A percentile compares a stretch with the other conserved stretches of the same genome.
Evolutionary conservation across 2,797 vertebrate species (phyloP).

Genomic region (Lagodon rhomboides): DNA sequence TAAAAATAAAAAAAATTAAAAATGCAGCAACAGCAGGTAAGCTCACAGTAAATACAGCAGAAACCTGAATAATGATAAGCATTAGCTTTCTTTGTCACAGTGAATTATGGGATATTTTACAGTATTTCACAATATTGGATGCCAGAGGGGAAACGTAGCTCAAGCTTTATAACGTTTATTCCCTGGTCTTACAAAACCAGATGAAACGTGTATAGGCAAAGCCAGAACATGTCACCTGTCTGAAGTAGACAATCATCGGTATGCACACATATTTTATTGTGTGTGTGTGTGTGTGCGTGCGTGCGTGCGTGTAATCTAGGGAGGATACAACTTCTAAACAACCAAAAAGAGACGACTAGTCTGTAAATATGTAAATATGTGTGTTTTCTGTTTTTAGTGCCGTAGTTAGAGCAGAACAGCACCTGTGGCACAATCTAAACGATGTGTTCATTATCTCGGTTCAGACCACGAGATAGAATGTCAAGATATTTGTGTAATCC

Average conservation of each 20-base stretch:
- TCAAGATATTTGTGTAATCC: too few species aligned
- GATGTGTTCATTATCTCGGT: neutral
- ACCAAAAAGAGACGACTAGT: neutral
- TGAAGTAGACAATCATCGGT: neutral
- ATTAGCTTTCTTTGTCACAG: neutral
- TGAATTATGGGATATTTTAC: conserved; percentile 13
- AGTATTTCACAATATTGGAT: conserved; percentile 20
- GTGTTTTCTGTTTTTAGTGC: neutral
- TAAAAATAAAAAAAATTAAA: neutral
- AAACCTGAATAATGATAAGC: neutral
- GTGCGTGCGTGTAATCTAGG: neutral
- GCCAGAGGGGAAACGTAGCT: conserved; percentile 12
- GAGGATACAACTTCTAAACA: neutral
- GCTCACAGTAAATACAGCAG: neutral
- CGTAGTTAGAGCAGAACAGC: neutral
- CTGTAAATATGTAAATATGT: neutral
- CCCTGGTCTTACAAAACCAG: conserved; percentile 20
- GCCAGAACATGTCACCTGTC: neutral
- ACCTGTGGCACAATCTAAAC: neutral
- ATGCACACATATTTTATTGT: neutral
- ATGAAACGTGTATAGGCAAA: neutral
- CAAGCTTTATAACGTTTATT: conserved; percentile 14
- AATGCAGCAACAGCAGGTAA: neutral
- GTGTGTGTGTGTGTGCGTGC: too few species aligned
- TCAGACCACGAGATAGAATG: too few species aligned